Evolutionary conservation across 1,140 invertebrate genomes (phyloP).

Genomic region (Zelostemma sp.): DNA sequence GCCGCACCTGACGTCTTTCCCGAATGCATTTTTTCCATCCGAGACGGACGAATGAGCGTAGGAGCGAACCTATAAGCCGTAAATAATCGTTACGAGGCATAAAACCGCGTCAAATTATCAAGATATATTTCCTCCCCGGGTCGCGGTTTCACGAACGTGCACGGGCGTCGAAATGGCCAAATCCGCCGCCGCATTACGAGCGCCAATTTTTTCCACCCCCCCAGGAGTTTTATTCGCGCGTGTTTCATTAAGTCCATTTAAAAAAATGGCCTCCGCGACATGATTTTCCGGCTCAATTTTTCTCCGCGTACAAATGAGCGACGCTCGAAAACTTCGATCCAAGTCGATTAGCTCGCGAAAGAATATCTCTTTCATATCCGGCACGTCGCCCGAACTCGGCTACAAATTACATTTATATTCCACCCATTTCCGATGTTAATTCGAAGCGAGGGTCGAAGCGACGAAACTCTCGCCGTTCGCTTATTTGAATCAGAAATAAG

Average conservation of each 20-base stretch:
- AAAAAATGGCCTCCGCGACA: too few species aligned
- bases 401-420: too few species aligned
- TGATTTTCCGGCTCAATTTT: too few species aligned
- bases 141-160: conserved; percentile 28
- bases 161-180: conserved; percentile 23
- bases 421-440: too few species aligned
- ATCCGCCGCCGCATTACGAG: neutral
- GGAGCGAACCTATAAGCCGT: conserved; percentile 54
- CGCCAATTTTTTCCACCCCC: neutral
- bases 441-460: neutral
- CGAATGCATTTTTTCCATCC: conserved; percentile 49
- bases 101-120: conserved; percentile 61
- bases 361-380: too few species aligned
- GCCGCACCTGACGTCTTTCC: conserved; percentile 31
- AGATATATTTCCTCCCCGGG: conserved; percentile 49
- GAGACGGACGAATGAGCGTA: conserved; percentile 20
- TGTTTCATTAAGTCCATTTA: conserved; percentile 22
- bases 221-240: conserved; percentile 6
- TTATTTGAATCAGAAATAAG: conserved; percentile 15
- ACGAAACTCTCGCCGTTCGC: neutral
- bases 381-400: too few species aligned
- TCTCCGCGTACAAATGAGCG: too few species aligned
- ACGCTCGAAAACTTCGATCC: too few species aligned
- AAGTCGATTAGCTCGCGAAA: too few species aligned
- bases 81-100: conserved; percentile 61